Evolutionary conservation across 2,113 vertebrate genomes (phyloP), one percentile per base, ranked within the genome.

Genomic region (Esox niger): DNA sequence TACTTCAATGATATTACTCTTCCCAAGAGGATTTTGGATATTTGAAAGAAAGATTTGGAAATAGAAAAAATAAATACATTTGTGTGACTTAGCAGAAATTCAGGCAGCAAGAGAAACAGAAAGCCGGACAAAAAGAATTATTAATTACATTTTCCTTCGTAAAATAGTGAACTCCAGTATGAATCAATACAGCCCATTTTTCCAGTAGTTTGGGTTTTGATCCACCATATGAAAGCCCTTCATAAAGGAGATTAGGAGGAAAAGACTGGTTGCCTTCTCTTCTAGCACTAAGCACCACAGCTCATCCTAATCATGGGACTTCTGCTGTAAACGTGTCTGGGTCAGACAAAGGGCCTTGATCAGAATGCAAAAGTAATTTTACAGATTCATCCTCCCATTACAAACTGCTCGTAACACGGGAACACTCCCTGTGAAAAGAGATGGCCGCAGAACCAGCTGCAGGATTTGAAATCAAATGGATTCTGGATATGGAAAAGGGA

Each of bases 231-330:
- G 3, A 59, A 59, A 9, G 29, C 17, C 29, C 29, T 30, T 20
- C 21, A 6, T 43, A n/a, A n/a, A n/a, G n/a, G n/a, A 52, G n/a
- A 52, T 17, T 4, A 21, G n/a, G n/a, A n/a, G 20, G n/a, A 29
- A 20, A 30, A 68, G 38, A 32, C 57, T 33, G 15, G 23, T 27
- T 69, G 21, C 8, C 21, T 27, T 30, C 11, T 32, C 21, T 60
- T 68, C 66, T 58, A 21, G 15, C 58, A 35, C 25, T 38, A 68
- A 59, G 23, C 47, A 31, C 64, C 29, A 23, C 23, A 43, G 43
- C 33, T 59, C 25, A 47, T 46, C 59, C 46, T 52, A 23, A 35
- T 38, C 6, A 30, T 38, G 10, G 26, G 35, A 5, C 5, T 62
- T 17, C 26, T 62, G 26, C 13, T 47, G 52, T 25, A 25, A 27